A percentile compares a stretch with the other conserved stretches of the same genome.
phyloP scores from a whole-genome alignment of 2,113 vertebrate genomes.

The Ancistrus triradiatus region DNA sequence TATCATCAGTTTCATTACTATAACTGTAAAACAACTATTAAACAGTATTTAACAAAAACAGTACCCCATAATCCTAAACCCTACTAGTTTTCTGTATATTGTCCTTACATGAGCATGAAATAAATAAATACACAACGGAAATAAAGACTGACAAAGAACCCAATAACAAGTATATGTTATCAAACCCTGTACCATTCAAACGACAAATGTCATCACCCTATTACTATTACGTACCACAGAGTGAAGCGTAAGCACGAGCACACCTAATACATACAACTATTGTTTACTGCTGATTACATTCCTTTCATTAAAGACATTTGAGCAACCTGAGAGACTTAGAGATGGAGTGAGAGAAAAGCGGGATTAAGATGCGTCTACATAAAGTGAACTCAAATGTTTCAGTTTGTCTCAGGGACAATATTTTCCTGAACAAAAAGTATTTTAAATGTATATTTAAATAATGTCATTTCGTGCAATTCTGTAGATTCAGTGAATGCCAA shows the following conservation, averaged over 20 bases:
- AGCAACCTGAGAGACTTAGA: slow-evolving; percentile 47
- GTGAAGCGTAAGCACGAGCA: not conserved
- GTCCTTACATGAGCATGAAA: slow-evolving; percentile 2
- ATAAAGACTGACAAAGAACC: not conserved
- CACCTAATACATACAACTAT: not conserved
- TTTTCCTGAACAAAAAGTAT: too few species aligned
- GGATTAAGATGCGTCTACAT: too few species aligned
- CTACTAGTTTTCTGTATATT: not conserved
- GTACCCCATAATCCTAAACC: not conserved
- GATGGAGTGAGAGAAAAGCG: not conserved
- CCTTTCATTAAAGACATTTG: slow-evolving; percentile 48
- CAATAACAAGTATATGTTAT: slow-evolving; percentile 9
- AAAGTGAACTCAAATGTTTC: too few species aligned
- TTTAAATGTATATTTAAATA: too few species aligned
- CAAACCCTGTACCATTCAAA: not conserved
- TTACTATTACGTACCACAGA: slow-evolving; percentile 6
- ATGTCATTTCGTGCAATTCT: too few species aligned
- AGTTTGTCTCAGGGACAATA: too few species aligned
- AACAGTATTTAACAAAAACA: not conserved
- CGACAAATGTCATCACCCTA: not conserved
- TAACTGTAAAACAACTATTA: too few species aligned
- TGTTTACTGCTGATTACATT: slow-evolving; percentile 15
- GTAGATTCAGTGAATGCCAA: too few species aligned
- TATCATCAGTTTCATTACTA: too few species aligned
- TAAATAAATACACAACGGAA: slow-evolving; percentile 15